Evolutionary conservation across 37 sponge, comb jelly and placozoan genomes (phyloP).

Genomic region (Eunapius fragilis): DNA sequence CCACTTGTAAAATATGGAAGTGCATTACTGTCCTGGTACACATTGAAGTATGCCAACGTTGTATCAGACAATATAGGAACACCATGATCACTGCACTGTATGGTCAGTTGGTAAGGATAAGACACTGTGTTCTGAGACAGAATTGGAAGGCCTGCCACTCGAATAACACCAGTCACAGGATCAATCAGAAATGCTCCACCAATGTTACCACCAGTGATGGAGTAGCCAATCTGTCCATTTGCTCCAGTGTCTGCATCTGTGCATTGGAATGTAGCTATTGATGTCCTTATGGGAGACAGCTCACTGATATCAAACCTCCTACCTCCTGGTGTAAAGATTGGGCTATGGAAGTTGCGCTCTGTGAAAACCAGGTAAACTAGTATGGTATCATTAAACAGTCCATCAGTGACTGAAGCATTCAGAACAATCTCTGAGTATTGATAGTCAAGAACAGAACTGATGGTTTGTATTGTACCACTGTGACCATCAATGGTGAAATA

Average conservation of each 20-base stretch:
- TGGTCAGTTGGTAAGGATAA: slow-evolving; percentile 11
- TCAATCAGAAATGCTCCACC: slow-evolving; percentile 40
- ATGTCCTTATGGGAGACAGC: slow-evolving; percentile 24
- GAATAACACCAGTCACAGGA: slow-evolving; percentile 41
- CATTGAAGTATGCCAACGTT: background rate
- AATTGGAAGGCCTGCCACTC: slow-evolving; percentile 17
- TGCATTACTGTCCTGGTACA: background rate
- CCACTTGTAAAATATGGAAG: background rate
- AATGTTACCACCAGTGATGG: slow-evolving; percentile 38
- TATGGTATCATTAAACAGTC: background rate
- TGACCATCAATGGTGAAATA: slow-evolving; percentile 29
- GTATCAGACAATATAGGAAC: slow-evolving; percentile 28
- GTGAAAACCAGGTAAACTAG: slow-evolving; percentile 18
- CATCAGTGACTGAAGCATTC: slow-evolving; percentile 36
- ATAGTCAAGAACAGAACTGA: slow-evolving; percentile 25
- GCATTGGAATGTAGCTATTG: slow-evolving; percentile 32
- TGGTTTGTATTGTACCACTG: slow-evolving; percentile 18
- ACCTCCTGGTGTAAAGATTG: slow-evolving; percentile 25
- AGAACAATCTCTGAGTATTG: background rate
- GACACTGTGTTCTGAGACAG: slow-evolving; percentile 22
- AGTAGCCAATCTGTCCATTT: slow-evolving; percentile 61
- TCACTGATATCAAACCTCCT: slow-evolving; percentile 23
- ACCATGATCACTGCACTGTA: slow-evolving; percentile 55
- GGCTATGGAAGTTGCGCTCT: slow-evolving; percentile 50
- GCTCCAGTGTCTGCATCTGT: slow-evolving; percentile 56